Conservation (phyloP, 2,888 invertebrate genomes). For the Scaptomyza tumidula region DNA sequence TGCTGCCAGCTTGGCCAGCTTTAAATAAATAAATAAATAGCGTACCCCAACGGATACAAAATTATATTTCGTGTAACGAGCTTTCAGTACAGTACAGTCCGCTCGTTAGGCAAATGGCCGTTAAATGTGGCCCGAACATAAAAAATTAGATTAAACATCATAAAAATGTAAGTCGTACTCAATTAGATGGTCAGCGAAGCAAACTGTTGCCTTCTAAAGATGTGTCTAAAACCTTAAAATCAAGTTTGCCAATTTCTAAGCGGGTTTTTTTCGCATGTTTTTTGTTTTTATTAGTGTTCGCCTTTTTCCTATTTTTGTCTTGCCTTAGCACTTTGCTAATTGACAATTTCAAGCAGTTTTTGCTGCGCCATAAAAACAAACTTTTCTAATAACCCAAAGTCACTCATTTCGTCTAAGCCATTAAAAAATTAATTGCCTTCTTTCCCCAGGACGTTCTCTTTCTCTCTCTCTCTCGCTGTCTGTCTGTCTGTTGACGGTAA, state of each 20-base stretch:
- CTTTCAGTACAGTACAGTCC: slow-evolving; percentile 45
- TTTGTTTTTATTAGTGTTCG: neutral
- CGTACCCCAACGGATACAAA: slow-evolving; percentile 27
- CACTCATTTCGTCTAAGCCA: slow-evolving; percentile 75
- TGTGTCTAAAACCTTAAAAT: slow-evolving; percentile 8
- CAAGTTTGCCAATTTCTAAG: slow-evolving; percentile 52
- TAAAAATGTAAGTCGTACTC: slow-evolving; percentile 70
- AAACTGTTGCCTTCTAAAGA: slow-evolving; percentile 12
- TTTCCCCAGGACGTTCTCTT: slow-evolving; percentile 51
- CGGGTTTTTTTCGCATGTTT: slow-evolving; percentile 23
- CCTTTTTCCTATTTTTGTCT: slow-evolving; percentile 8
- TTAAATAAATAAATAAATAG: slow-evolving; percentile 73
- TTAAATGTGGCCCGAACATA: slow-evolving; percentile 58
- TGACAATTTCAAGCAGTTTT: slow-evolving; percentile 70
- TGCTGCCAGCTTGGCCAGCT: slow-evolving; percentile 56
- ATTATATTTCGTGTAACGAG: slow-evolving; percentile 46
- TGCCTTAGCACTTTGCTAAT: slow-evolving; percentile 67
- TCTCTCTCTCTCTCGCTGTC: neutral
- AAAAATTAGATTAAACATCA: slow-evolving; percentile 76
- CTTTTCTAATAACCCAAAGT: slow-evolving; percentile 69
- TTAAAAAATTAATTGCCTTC: slow-evolving; percentile 77
- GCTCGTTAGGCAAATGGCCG: slow-evolving; percentile 71
- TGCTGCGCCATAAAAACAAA: slow-evolving; percentile 53
- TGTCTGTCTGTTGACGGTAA: slow-evolving; percentile 10
- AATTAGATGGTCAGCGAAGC: slow-evolving; percentile 50